Conservation (phyloP, 2,888 invertebrate genomes). For the Sericinus montela region DNA sequence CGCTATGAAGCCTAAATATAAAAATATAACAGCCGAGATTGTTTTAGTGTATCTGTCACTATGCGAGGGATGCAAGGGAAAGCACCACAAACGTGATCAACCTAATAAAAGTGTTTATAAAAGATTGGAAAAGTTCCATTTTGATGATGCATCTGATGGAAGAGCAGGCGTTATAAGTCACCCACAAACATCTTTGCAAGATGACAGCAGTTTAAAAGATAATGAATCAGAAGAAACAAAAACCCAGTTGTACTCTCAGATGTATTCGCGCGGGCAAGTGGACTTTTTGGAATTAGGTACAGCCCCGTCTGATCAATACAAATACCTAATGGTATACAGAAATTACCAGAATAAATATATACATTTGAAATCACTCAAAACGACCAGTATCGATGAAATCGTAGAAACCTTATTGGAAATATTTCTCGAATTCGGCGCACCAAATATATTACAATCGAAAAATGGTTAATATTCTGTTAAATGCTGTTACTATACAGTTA, state of each 20-base stretch:
- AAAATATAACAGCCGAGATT: slow-evolving; percentile 45
- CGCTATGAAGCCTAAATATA: slow-evolving; percentile 43
- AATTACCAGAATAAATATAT: slow-evolving; percentile 39
- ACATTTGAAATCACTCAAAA: slow-evolving; percentile 44
- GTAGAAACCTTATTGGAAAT: slow-evolving; percentile 44
- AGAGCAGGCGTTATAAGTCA: background rate
- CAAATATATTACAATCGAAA: slow-evolving; percentile 52
- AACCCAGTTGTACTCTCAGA: background rate
- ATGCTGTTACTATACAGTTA: too few species aligned
- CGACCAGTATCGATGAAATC: slow-evolving; percentile 37
- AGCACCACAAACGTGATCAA: background rate
- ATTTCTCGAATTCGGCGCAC: slow-evolving; percentile 49
- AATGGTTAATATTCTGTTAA: slow-evolving; percentile 45
- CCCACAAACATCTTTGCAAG: background rate
- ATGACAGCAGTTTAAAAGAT: background rate
- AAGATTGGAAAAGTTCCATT: background rate
- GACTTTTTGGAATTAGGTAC: slow-evolving; percentile 17
- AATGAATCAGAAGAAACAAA: background rate
- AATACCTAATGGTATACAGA: background rate
- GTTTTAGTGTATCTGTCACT: slow-evolving; percentile 43
- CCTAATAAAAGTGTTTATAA: background rate
- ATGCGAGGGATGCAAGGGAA: background rate
- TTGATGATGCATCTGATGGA: background rate
- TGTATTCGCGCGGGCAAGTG: slow-evolving; percentile 18
- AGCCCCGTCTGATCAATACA: background rate